A percentile compares a stretch with the other conserved stretches of the same genome.
These are phyloP conservation scores for Neotoma lepida DNA, from an alignment of 2,113 vertebrate species.

Conservation along the genomic window DNA sequence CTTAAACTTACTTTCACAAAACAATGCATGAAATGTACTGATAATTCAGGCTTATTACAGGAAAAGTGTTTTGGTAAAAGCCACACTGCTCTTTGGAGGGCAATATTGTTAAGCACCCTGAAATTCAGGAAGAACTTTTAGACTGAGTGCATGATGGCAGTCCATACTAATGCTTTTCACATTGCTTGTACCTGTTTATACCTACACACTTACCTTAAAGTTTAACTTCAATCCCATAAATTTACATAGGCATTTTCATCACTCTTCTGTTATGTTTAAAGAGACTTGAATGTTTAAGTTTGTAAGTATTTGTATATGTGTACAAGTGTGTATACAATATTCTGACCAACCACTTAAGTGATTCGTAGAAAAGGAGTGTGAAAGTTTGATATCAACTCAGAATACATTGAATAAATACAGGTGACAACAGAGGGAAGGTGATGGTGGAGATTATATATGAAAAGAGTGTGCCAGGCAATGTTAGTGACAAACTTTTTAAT, in stretches of 20 bases:
- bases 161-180: neutral
- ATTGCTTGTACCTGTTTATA: neutral
- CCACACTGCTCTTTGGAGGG: neutral
- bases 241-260: neutral
- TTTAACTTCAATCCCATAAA: neutral
- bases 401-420: neutral
- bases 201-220: neutral
- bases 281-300: neutral
- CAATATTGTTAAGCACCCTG: neutral
- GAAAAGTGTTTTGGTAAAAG: neutral
- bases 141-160: neutral
- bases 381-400: neutral
- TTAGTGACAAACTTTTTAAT: neutral
- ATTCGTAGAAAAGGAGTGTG: neutral
- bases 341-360: neutral
- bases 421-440: neutral
- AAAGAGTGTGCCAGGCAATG: neutral
- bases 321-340: fast-evolving
- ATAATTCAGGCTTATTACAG: neutral
- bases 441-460: neutral
- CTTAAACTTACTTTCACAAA: neutral
- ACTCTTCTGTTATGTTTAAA: neutral
- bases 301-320: neutral
- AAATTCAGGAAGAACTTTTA: neutral
- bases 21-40: neutral